Evolutionary conservation across 2,797 vertebrate genomes (phyloP), one percentile per base, ranked within the genome.

Genomic region (Pangasius krempfi): DNA sequence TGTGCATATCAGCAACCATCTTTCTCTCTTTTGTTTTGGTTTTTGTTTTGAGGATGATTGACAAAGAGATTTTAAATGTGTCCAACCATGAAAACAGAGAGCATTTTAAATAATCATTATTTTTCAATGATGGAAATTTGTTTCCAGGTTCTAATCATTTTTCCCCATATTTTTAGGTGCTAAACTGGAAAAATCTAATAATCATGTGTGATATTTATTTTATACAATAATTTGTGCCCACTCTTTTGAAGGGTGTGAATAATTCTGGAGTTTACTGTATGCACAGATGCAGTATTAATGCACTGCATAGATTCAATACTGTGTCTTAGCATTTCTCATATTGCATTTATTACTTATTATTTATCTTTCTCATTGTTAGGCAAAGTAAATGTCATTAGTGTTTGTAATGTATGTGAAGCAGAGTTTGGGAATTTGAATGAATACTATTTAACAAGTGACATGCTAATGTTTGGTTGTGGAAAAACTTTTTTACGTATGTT

Each of bases 401-500:
- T 30, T 44, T 62, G 27, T 73, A 20, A 70, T 72, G 60, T 70
- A 37, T 78, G 30, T n/a, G 12, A 33, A 68, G 25, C n/a, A 86
- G 27, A 81, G 82, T 66, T 76, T 81, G 75, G 27, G 66, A 89
- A 85, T 68, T 27, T 73, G 16, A 76, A 84, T 56, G n/a, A 50
- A 83, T 64, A 58, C 44, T n/a, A 73, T 40, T 86, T 47, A 68
- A 52, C 8, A 40, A 84, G 75, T 87, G 72, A 37, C 76, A 85
- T 82, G 58, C 82, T 66, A 87, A 44, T 47, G 72, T 91, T 86
- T 89, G 85, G 56, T 13, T 13, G 72, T 27, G 50, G 50, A 81
- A 70, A 84, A 75, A 33, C n/a, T n/a, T n/a, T n/a, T n/a, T n/a
- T 30, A 52, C 30, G 52, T 22, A 12, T 80, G 56, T 44, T 37